Percentiles rank a stretch among this genome's conserved stretches.
These are phyloP conservation scores for Dendronephthya gigantea DNA, from an alignment of 64 coral and sea anemone species.

Conservation along the genomic window DNA sequence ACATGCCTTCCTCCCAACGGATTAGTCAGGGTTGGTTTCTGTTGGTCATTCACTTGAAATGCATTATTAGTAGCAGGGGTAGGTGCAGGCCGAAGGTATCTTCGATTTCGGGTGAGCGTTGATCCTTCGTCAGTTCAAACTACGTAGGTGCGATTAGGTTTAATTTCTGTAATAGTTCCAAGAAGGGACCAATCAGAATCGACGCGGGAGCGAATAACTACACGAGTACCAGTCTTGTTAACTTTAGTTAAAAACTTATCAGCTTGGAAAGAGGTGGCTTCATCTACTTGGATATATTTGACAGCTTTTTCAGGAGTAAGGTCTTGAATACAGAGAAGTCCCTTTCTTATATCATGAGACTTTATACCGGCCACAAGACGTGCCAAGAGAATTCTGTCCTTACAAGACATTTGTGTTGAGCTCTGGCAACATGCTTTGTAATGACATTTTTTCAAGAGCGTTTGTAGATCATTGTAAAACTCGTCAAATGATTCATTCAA, in stretches of 20 bases:
- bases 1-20: too few relatives aligned
- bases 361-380: neutral
- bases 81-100: too few relatives aligned
- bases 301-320: neutral
- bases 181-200: too few relatives aligned
- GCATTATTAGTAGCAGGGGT: too few relatives aligned
- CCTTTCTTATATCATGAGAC: neutral
- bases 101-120: too few relatives aligned
- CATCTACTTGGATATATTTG: neutral
- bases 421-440: neutral
- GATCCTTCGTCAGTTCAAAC: too few relatives aligned
- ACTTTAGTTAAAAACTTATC: neutral
- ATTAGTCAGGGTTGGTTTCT: too few relatives aligned
- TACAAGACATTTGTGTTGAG: neutral
- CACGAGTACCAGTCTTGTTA: conserved; percentile 15
- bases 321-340: neutral
- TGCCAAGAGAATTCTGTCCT: neutral
- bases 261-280: neutral
- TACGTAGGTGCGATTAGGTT: too few relatives aligned
- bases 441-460: neutral
- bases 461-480: neutral
- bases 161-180: too few relatives aligned
- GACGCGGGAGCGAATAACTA: too few relatives aligned
- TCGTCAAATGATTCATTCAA: conserved; percentile 7
- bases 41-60: too few relatives aligned